phyloP scores from a whole-genome alignment of 1,140 invertebrate genomes.

The Drosophila leontia region DNA sequence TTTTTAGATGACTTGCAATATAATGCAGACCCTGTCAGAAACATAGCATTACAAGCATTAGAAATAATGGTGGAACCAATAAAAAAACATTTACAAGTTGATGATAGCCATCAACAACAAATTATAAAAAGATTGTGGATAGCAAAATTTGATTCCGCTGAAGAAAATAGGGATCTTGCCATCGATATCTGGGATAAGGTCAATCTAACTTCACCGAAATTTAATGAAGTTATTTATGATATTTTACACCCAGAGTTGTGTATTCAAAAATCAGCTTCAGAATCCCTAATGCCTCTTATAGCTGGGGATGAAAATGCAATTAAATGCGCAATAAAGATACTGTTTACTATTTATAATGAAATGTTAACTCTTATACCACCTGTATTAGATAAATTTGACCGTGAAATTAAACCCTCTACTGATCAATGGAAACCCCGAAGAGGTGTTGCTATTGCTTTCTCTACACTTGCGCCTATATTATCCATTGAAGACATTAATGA shows the following conservation, averaged over 20 bases:
- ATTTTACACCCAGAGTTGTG: slow-evolving; percentile 92
- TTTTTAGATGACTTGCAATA: slow-evolving; percentile 92
- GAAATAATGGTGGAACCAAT: slow-evolving; percentile 88
- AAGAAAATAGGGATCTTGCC: slow-evolving; percentile 89
- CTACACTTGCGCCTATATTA: slow-evolving; percentile 88
- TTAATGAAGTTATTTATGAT: slow-evolving; percentile 89
- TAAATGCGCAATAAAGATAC: slow-evolving; percentile 87
- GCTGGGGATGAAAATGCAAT: slow-evolving; percentile 86
- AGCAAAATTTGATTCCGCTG: slow-evolving; percentile 90
- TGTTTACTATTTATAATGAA: slow-evolving; percentile 92
- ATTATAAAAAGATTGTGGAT: slow-evolving; percentile 92
- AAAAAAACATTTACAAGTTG: slow-evolving; percentile 87
- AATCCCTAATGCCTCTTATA: slow-evolving; percentile 90
- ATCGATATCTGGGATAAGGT: slow-evolving; percentile 89
- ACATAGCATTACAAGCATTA: slow-evolving; percentile 91
- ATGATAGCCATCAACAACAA: slow-evolving; percentile 86
- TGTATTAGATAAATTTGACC: slow-evolving; percentile 95
- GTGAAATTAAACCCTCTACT: slow-evolving; percentile 91
- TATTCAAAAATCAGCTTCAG: slow-evolving; percentile 91
- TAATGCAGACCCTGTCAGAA: slow-evolving; percentile 89
- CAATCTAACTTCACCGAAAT: slow-evolving; percentile 87
- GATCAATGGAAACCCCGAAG: slow-evolving; percentile 95
- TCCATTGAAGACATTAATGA: slow-evolving; percentile 89
- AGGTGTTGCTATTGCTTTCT: slow-evolving; percentile 93
- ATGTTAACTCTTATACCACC: slow-evolving; percentile 93